Evolutionary conservation across 1,140 invertebrate genomes (phyloP).

Genomic region (Chymomyza costata): DNA sequence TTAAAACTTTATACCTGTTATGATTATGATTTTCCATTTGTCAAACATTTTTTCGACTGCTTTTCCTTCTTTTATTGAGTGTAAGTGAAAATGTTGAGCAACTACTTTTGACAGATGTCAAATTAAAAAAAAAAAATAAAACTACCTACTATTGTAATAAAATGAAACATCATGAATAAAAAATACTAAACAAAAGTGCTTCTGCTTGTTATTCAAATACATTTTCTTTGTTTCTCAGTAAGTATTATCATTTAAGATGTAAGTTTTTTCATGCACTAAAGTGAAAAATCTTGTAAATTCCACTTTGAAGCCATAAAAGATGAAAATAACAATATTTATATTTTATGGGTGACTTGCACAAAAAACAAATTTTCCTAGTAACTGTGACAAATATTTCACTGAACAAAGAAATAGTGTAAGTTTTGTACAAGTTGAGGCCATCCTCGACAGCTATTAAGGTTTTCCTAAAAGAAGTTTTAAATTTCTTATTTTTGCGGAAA

Average conservation of each 20-base stretch:
- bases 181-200: slow-evolving; percentile 9
- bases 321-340: slow-evolving; percentile 4
- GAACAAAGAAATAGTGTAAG: too few species aligned
- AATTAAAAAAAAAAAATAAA: slow-evolving; percentile 4
- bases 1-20: too few species aligned
- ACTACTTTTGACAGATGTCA: slow-evolving; percentile 17
- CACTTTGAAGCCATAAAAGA: slow-evolving; percentile 12
- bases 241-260: slow-evolving; percentile 1
- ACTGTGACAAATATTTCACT: too few species aligned
- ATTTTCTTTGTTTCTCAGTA: too few species aligned
- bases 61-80: slow-evolving; percentile 11
- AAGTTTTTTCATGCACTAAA: neutral
- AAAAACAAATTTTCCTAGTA: too few species aligned
- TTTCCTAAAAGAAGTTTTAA: too few species aligned
- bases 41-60: slow-evolving; percentile 7
- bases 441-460: too few species aligned
- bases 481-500: too few species aligned
- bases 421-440: too few species aligned
- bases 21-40: neutral
- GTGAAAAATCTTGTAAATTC: slow-evolving; percentile 23
- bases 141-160: slow-evolving; percentile 6
- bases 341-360: too few species aligned
- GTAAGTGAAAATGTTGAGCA: slow-evolving; percentile 1
- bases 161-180: slow-evolving; percentile 20
- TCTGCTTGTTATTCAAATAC: slow-evolving; percentile 12